phyloP scores from a whole-genome alignment of 2,113 vertebrate species.

The Chaetura pelagica region DNA sequence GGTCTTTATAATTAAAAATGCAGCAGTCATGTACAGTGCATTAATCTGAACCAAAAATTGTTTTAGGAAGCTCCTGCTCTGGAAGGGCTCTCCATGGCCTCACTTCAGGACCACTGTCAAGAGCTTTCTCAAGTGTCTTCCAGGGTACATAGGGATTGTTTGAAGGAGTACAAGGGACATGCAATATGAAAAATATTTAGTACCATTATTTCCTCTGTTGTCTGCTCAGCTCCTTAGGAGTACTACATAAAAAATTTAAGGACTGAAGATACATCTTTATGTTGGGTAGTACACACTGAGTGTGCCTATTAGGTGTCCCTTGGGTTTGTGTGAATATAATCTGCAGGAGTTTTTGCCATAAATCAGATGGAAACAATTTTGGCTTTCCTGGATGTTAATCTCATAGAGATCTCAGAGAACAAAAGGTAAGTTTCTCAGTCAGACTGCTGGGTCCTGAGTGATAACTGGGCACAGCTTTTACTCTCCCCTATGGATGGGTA shows the following conservation, averaged over 20 bases:
- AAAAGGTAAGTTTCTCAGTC: background rate
- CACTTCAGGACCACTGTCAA: background rate
- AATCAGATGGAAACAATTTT: background rate
- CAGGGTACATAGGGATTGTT: background rate
- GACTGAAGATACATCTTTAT: background rate
- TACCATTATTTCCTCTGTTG: background rate
- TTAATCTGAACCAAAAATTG: background rate
- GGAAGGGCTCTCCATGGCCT: background rate
- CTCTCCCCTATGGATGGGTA: background rate
- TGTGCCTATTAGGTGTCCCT: background rate
- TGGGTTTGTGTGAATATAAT: background rate
- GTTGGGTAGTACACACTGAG: rapidly evolving
- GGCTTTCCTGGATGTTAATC: background rate
- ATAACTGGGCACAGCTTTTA: background rate
- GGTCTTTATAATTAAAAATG: background rate
- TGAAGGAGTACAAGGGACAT: background rate
- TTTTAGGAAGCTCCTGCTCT: background rate
- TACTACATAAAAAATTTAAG: background rate
- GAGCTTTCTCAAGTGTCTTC: background rate
- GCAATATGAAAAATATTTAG: background rate
- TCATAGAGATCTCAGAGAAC: background rate
- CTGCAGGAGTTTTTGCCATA: background rate
- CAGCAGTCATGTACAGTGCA: background rate
- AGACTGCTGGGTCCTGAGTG: background rate
- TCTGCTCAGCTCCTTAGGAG: background rate